Evolutionary conservation across 37 sponge, comb jelly and placozoan species (phyloP).

Genomic region (Oscarella lobularis): DNA sequence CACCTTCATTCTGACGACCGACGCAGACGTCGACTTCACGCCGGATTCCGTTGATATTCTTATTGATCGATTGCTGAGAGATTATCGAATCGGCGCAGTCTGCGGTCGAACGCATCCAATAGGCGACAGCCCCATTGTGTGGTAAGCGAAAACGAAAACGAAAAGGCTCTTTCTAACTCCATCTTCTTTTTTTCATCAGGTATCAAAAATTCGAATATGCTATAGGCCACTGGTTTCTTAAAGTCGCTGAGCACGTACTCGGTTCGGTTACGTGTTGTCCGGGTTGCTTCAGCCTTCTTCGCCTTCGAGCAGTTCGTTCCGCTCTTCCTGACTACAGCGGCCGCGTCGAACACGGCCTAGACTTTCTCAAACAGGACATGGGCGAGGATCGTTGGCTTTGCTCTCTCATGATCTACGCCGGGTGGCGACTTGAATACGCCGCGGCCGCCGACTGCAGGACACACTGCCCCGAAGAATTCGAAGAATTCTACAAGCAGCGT

Average conservation of each 20-base stretch:
- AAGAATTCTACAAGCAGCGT: constrained; percentile 81
- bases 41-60: constrained; percentile 55
- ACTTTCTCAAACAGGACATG: constrained; percentile 88
- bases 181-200: background rate
- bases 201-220: constrained; percentile 52
- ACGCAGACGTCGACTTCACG: constrained; percentile 79
- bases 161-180: background rate
- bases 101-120: constrained; percentile 77
- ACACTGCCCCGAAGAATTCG: constrained; percentile 61
- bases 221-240: constrained; percentile 7
- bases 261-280: constrained; percentile 87
- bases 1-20: constrained; percentile 87
- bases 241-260: constrained; percentile 45
- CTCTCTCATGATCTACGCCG: constrained; percentile 68
- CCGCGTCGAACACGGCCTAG: constrained; percentile 39
- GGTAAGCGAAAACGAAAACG: constrained; percentile 25
- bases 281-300: constrained; percentile 70
- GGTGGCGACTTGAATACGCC: constrained; percentile 74
- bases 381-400: constrained; percentile 93
- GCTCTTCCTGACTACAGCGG: constrained; percentile 48
- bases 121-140: constrained; percentile 63
- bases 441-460: constrained; percentile 66
- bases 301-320: constrained; percentile 48
- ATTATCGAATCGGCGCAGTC: constrained; percentile 63
- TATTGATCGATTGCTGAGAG: constrained; percentile 53